These are phyloP conservation scores for Coregonus suidteri DNA, from an alignment of 2,797 vertebrate species.

Conservation along the genomic window DNA sequence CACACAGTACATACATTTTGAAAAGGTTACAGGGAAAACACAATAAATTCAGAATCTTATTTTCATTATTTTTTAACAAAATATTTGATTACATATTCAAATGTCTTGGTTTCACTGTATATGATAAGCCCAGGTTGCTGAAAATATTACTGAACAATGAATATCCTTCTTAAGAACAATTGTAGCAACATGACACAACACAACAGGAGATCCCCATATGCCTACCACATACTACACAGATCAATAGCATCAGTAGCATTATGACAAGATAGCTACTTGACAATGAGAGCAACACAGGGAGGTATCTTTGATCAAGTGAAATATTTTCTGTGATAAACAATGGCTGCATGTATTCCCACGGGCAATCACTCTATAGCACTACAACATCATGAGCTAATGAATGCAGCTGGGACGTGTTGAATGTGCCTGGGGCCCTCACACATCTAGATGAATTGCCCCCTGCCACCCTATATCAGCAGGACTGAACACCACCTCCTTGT, in stretches of 20 bases:
- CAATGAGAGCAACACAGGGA: not conserved
- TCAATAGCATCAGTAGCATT: not conserved
- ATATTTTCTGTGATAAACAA: not conserved
- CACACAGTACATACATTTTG: too few relatives aligned
- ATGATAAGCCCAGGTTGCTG: not conserved
- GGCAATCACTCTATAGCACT: not conserved
- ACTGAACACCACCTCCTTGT: not conserved
- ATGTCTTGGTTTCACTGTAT: too few relatives aligned
- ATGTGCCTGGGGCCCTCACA: not conserved
- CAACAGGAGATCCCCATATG: not conserved
- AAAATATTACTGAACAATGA: not conserved
- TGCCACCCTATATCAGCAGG: slow-evolving; percentile 11
- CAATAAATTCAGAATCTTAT: too few relatives aligned
- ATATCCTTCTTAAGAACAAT: not conserved
- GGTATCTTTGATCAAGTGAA: not conserved
- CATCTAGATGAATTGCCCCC: slow-evolving; percentile 14
- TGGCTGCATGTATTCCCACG: not conserved
- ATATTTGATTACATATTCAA: too few relatives aligned
- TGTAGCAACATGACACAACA: not conserved
- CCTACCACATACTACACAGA: not conserved
- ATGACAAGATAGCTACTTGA: not conserved
- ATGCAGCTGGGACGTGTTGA: slow-evolving; percentile 52
- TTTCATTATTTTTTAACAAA: too few relatives aligned
- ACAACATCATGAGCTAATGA: not conserved
- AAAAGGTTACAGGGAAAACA: not conserved